Conservation (phyloP, 2,888 invertebrate species). For the Andrena trimmerana region DNA sequence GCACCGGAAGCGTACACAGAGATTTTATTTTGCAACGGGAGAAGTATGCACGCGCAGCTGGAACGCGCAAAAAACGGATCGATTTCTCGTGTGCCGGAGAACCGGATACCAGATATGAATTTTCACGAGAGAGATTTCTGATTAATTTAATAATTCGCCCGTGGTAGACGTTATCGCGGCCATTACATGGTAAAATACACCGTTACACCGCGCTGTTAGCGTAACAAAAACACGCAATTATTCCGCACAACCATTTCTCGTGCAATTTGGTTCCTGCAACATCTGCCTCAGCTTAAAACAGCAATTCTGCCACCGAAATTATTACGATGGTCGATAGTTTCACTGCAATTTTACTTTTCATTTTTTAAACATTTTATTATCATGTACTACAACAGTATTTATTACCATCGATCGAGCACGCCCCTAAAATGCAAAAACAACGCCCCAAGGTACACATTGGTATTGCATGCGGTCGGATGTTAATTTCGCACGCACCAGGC, state of each 20-base stretch:
- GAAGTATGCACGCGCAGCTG: background rate
- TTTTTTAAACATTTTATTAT: background rate
- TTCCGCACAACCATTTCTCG: background rate
- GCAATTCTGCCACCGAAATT: background rate
- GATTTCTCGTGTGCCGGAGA: conserved; percentile 3
- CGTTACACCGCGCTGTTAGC: background rate
- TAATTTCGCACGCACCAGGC: conserved; percentile 30
- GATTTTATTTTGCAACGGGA: conserved; percentile 39
- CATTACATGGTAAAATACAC: background rate
- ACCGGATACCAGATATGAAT: conserved; percentile 6
- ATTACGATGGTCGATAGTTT: background rate
- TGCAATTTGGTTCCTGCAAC: background rate
- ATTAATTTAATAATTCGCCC: conserved; percentile 44
- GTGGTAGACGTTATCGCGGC: conserved; percentile 9
- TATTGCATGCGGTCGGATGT: conserved; percentile 37
- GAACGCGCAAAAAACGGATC: conserved; percentile 7
- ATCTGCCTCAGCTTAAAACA: background rate
- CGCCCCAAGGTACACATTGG: conserved; percentile 14
- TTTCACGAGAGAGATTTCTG: conserved; percentile 22
- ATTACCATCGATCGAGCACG: conserved; percentile 15
- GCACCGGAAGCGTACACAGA: background rate
- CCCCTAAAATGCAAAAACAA: conserved; percentile 7
- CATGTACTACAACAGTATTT: background rate
- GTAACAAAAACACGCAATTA: background rate
- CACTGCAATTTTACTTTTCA: background rate